A percentile compares a stretch with the other conserved stretches of the same genome.
These are phyloP conservation scores for Eulithis testata DNA, from an alignment of 2,888 invertebrate genomes.

Conservation along the genomic window DNA sequence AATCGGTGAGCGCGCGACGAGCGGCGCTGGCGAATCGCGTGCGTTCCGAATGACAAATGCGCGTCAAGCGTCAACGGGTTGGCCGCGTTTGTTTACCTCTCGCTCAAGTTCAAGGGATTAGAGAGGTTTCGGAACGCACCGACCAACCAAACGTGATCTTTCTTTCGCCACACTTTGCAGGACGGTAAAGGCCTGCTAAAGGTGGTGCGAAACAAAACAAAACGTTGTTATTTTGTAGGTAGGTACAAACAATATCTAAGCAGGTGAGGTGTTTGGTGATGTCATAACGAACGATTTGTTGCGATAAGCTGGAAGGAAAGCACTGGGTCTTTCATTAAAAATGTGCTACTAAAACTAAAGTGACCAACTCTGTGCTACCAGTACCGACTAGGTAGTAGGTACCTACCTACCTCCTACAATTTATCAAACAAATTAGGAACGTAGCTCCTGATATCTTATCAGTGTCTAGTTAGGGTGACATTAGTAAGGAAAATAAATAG, in stretches of 20 bases:
- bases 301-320: conserved; percentile 14
- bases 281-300: conserved; percentile 36
- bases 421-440: not conserved
- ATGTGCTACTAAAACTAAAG: too few species aligned
- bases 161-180: conserved; percentile 34
- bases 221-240: conserved; percentile 30
- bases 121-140: conserved; percentile 49
- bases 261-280: conserved; percentile 45
- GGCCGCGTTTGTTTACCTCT: conserved; percentile 70
- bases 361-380: too few species aligned
- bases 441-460: not conserved
- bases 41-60: conserved; percentile 80
- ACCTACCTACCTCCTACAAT: too few species aligned
- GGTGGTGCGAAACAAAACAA: too few species aligned
- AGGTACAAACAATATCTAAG: conserved; percentile 26
- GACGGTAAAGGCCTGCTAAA: conserved; percentile 37
- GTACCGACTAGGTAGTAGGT: too few species aligned
- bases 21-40: conserved; percentile 61
- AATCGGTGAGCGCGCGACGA: conserved; percentile 61
- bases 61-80: conserved; percentile 70
- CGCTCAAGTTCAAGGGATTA: conserved; percentile 79
- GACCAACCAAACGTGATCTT: conserved; percentile 51
- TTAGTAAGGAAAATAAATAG: not conserved
- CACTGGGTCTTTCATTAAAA: too few species aligned
- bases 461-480: not conserved